Percentiles rank a stretch among this genome's conserved stretches.
Evolutionary conservation across 2,797 vertebrate species (phyloP).

Genomic region (Helicolenus hilgendorfi): DNA sequence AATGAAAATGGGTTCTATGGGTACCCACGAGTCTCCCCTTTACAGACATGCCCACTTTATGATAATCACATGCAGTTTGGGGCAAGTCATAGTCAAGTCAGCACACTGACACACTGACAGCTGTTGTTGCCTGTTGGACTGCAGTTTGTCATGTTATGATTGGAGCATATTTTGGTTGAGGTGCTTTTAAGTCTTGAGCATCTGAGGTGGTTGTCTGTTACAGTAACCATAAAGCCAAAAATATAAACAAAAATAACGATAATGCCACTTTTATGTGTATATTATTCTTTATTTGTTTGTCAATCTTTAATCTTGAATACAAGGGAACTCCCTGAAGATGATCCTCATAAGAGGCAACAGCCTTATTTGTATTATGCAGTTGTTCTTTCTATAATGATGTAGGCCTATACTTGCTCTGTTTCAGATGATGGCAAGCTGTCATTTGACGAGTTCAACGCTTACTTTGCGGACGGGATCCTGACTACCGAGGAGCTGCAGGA

Average conservation of each 20-base stretch:
- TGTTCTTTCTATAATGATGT: not conserved
- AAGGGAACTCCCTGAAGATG: too few relatives aligned
- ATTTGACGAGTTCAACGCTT: constrained; percentile 98
- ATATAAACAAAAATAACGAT: not conserved
- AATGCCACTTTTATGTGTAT: not conserved
- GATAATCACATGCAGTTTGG: too few relatives aligned
- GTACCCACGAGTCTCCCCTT: too few relatives aligned
- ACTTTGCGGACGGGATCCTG: constrained; percentile 96
- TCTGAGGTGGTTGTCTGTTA: not conserved
- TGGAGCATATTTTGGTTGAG: too few relatives aligned
- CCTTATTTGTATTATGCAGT: not conserved
- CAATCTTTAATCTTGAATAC: not conserved
- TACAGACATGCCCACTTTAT: too few relatives aligned
- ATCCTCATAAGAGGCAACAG: not conserved
- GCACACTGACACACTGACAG: too few relatives aligned
- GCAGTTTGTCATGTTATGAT: too few relatives aligned
- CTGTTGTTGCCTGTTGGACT: too few relatives aligned
- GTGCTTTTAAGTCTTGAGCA: not conserved
- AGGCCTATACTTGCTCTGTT: constrained; percentile 9
- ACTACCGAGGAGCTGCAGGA: constrained; percentile 95
- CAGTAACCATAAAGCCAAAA: not conserved
- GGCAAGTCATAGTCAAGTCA: too few relatives aligned
- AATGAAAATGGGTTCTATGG: too few relatives aligned
- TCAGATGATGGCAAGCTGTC: constrained; percentile 98
- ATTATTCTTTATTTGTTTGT: not conserved